Evolutionary conservation across 2,888 invertebrate species (phyloP), one percentile per base, ranked within the genome.

Genomic region (Microplitis manilae): DNA sequence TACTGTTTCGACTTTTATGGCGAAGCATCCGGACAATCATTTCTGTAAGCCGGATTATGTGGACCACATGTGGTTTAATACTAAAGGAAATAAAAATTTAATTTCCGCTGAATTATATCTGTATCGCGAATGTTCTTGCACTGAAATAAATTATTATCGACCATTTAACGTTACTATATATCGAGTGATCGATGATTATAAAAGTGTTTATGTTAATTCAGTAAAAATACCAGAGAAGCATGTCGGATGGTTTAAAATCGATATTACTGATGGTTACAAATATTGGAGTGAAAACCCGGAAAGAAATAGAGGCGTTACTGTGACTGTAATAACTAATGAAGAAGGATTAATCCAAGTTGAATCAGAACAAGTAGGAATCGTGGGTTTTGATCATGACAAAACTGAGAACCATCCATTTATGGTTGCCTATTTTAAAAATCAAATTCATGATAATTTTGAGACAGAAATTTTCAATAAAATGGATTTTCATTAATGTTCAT

Each of bases 361-460:
- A 84, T 94, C 96, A 0, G 95, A 95, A 86, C 95, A 96, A 83
- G 94, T 96, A 76, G 97, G 97, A 0, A 89, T 97, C 40, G 93
- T 96, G 13, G 95, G 95, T 80, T 92, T 93, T 1, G 93, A 93
- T 79, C 94, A 94, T 0, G 92, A 93, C 79, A 4, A 30, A 30
- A 95, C 95, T 83, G 95, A 96, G 79, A 94, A 94, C 82, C 96
- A 96, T 86, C 96, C 97, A 0, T 97, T 98, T 89, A 93, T 97
- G 92, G 96, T 96, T 8, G 96, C 95, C 0, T 98, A 96, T 89
- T 93, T 96, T 86, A 94, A 94, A 86, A 94, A 92, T 67, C 91
- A 91, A 0, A 9, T 9, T 7, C 41, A 41, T 6, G 41, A 41
- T 41, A 9, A 9, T 41, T 41, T 41, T 9, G 41, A 41, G 9